Conservation (phyloP, 2,888 invertebrate genomes). For the Seladonia tumulorum region DNA sequence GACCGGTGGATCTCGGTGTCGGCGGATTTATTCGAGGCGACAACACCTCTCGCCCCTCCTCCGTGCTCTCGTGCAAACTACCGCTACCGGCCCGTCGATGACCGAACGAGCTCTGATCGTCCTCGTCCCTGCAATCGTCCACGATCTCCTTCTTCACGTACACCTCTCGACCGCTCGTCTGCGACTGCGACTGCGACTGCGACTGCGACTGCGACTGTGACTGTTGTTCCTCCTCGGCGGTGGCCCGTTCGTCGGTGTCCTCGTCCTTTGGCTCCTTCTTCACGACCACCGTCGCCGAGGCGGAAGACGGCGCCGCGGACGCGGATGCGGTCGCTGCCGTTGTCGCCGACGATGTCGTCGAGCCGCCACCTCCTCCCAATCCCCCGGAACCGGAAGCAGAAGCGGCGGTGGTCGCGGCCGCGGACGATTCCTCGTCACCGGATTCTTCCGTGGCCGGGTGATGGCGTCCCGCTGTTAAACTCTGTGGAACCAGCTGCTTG, state of each 20-base stretch:
- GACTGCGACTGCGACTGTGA: no score
- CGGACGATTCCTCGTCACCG: slow-evolving; percentile 85
- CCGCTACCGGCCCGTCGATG: slow-evolving; percentile 71
- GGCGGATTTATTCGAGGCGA: slow-evolving; percentile 82
- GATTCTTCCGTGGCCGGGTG: slow-evolving; percentile 80
- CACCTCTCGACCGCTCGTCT: slow-evolving; percentile 80
- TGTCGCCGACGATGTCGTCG: slow-evolving; percentile 85
- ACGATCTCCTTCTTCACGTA: slow-evolving; percentile 88
- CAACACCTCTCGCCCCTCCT: slow-evolving; percentile 82
- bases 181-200: slow-evolving; percentile 70
- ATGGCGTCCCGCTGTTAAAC: slow-evolving; percentile 53
- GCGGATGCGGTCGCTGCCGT: slow-evolving; percentile 86
- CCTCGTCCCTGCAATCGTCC: slow-evolving; percentile 86
- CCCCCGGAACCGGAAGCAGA: slow-evolving; percentile 85
- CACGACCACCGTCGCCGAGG: slow-evolving; percentile 85
- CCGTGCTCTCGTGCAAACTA: slow-evolving; percentile 79
- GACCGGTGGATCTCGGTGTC: slow-evolving; percentile 86
- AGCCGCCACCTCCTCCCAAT: slow-evolving; percentile 83
- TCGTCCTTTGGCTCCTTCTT: slow-evolving; percentile 80
- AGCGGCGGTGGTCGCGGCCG: slow-evolving; percentile 85
- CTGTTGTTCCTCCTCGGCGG: slow-evolving; percentile 82
- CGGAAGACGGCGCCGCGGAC: slow-evolving; percentile 85
- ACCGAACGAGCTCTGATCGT: slow-evolving; percentile 77
- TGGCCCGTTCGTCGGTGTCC: slow-evolving; percentile 76
- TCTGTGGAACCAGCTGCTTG: slow-evolving; percentile 80